phyloP scores from a whole-genome alignment of 1,140 invertebrate genomes.

The Drosophila subpulchrella region DNA sequence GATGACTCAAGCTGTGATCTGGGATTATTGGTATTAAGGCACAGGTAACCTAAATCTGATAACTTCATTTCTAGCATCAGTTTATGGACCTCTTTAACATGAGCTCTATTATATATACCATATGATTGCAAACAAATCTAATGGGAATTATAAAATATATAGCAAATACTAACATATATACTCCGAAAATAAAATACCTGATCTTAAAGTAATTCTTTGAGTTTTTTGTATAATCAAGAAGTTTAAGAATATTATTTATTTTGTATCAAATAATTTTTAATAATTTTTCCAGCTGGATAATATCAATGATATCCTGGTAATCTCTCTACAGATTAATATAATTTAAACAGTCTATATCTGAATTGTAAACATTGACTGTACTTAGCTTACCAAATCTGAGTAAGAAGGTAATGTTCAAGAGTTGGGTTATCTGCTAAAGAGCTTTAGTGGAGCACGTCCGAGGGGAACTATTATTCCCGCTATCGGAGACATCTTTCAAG shows the following conservation, averaged over 20 bases:
- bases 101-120: too few species aligned
- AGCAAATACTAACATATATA: too few species aligned
- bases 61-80: too few species aligned
- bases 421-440: neutral
- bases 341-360: neutral
- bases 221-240: too few species aligned
- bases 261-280: neutral
- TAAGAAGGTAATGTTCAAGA: neutral
- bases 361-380: neutral
- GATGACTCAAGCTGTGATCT: conserved; percentile 26
- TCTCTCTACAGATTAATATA: neutral
- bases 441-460: conserved; percentile 21
- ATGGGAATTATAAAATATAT: too few species aligned
- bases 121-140: too few species aligned
- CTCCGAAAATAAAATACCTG: too few species aligned
- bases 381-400: neutral
- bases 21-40: neutral
- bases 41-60: too few species aligned
- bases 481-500: conserved; percentile 37
- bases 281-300: neutral
- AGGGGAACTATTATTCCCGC: conserved; percentile 37
- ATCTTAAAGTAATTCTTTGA: too few species aligned
- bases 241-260: neutral
- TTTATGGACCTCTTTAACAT: too few species aligned
- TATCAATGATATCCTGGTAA: too few species aligned